phyloP scores from a whole-genome alignment of 2,113 vertebrate genomes.

The Oreocharis arfaki region DNA sequence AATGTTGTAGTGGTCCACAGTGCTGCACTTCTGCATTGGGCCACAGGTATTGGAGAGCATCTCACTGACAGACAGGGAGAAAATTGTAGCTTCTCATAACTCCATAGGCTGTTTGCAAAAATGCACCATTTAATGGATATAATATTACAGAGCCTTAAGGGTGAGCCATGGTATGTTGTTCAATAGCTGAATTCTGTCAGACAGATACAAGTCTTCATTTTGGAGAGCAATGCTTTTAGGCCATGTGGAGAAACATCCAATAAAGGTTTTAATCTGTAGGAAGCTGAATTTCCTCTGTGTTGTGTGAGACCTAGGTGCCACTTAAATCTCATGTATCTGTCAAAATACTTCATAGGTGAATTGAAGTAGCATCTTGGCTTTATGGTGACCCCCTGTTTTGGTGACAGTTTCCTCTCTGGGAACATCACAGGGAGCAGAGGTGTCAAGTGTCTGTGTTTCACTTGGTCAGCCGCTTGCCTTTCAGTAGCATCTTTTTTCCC shows the following conservation, averaged over 20 bases:
- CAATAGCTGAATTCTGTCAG: neutral
- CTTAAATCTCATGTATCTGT: neutral
- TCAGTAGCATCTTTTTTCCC: neutral
- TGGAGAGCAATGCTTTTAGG: neutral
- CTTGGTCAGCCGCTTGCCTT: neutral
- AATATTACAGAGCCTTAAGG: neutral
- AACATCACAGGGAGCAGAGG: neutral
- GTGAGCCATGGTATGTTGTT: neutral
- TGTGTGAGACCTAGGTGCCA: neutral
- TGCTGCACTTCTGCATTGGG: neutral
- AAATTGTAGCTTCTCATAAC: neutral
- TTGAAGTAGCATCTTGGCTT: neutral
- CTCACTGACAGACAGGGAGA: neutral
- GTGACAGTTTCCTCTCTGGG: neutral
- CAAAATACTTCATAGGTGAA: neutral
- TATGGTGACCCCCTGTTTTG: neutral
- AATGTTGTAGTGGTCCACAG: neutral
- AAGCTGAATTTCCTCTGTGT: neutral
- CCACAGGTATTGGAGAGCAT: neutral
- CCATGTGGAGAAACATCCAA: neutral
- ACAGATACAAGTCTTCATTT: neutral
- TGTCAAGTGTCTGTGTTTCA: neutral
- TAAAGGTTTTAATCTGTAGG: constrained; percentile 11
- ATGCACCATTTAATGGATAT: neutral
- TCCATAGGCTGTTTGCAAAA: neutral